Base-by-base conservation (phyloP, 92 coral and sea anemone species). In the Hydrozoanthus gracilis region DNA sequence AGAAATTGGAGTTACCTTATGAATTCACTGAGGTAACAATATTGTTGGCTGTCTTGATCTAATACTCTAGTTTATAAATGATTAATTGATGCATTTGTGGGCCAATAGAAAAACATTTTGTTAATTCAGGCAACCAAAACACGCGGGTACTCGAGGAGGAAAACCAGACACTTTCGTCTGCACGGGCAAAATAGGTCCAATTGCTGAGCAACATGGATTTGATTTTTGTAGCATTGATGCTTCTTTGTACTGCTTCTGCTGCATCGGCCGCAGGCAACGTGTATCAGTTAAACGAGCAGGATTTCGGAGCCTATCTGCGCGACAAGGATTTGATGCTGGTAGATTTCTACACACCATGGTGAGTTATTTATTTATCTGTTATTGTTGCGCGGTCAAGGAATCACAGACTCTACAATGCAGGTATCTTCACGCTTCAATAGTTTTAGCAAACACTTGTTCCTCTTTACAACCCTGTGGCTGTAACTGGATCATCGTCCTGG, bases 321-420 rank as follows among this genome's bases (percentile, higher is more conserved):
- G 99, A 96, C 15, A 96, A 96, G 82, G 98, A 96, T 71, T 88
- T 95, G 5, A 96, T 96, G 99, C 93, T 96, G 85, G 98, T 96
- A 69, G 98, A 94, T 49, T 96, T 96, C 85, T 94, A 87, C 91
- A 95, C 99, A 15, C 99, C 99, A 0, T 96, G 99, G 99, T 96
- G 90, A 89, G 98, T 92, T 44, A 44, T 14, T 51, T 47, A 84
- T 85, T 35, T 18, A 67, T 48, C 60, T 16, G n/a, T 54, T 56
- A 52, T 16, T 6, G 61, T 58, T 91, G 44, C 82, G 88, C 82
- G 93, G 65, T 84, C 79, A 18, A 73, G 49, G 54, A 35, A 58
- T 68, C 39, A 66, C 70, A 62, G 35, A 16, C 51, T 52, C 52
- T 10, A 15, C 4, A 8, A 14, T 14, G 87, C 79, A 39, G 87